A percentile compares a stretch with the other conserved stretches of the same genome.
Conservation (phyloP, 1,140 invertebrate genomes). For the Helicoverpa armigera region DNA sequence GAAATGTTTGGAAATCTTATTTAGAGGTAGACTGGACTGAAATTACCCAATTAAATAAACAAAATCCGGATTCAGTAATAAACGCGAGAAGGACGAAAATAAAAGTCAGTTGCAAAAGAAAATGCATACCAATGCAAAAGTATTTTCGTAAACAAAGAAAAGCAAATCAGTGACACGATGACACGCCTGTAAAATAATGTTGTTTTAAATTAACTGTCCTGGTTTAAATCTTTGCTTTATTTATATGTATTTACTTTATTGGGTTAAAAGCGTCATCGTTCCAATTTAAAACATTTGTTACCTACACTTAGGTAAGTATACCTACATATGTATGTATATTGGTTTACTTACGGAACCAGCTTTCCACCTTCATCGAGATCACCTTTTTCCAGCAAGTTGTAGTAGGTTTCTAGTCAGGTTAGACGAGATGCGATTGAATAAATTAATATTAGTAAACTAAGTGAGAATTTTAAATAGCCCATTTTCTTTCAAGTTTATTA, state of each 20-base stretch:
- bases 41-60: no score
- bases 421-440: not conserved
- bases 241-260: not conserved
- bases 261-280: not conserved
- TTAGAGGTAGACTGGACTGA: no score
- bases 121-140: no score
- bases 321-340: not conserved
- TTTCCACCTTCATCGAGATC: not conserved
- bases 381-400: not conserved
- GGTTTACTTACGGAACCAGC: not conserved
- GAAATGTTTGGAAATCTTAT: no score
- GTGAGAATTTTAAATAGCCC: not conserved
- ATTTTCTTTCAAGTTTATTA: not conserved
- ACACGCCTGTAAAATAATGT: not conserved
- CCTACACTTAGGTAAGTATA: not conserved
- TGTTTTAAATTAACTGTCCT: not conserved
- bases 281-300: not conserved
- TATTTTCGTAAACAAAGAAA: conserved; percentile 5
- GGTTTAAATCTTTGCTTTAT: conserved; percentile 16
- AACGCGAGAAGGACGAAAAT: no score
- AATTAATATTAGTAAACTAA: not conserved
- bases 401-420: not conserved
- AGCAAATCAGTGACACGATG: not conserved
- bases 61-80: no score
- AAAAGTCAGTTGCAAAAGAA: no score